Evolutionary conservation across 2,888 invertebrate genomes (phyloP).

Genomic region (Diloba caeruleocephala): DNA sequence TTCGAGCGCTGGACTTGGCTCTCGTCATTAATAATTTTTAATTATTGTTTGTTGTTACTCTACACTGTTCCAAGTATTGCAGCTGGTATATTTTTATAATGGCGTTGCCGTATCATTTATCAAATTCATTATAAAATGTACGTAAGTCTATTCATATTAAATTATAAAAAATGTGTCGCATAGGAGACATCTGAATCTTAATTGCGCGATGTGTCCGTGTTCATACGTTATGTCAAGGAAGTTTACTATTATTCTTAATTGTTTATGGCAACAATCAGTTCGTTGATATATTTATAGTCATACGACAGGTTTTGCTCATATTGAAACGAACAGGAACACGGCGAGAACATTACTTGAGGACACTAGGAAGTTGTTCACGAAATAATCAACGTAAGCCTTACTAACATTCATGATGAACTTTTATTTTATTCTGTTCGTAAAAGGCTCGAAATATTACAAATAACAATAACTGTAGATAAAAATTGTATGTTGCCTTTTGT

Average conservation of each 20-base stretch:
- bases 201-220: slow-evolving; percentile 15
- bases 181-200: slow-evolving; percentile 1
- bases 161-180: slow-evolving; percentile 3
- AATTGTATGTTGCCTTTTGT: slow-evolving; percentile 63
- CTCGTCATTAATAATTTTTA: slow-evolving; percentile 75
- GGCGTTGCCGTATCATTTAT: slow-evolving; percentile 23
- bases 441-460: slow-evolving; percentile 62
- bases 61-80: slow-evolving; percentile 22
- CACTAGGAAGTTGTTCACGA: slow-evolving; percentile 40
- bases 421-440: slow-evolving; percentile 57
- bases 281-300: slow-evolving; percentile 39
- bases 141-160: neutral
- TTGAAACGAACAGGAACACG: slow-evolving; percentile 36
- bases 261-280: slow-evolving; percentile 47
- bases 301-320: slow-evolving; percentile 45
- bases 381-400: slow-evolving; percentile 28
- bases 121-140: slow-evolving; percentile 8
- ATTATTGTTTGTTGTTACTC: slow-evolving; percentile 69
- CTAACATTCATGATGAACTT: slow-evolving; percentile 55
- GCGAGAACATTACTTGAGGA: slow-evolving; percentile 24
- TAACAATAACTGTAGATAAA: slow-evolving; percentile 70
- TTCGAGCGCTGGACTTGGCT: slow-evolving; percentile 63
- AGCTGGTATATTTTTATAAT: slow-evolving; percentile 30
- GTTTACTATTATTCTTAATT: slow-evolving; percentile 37
- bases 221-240: slow-evolving; percentile 28